These are phyloP conservation scores for Pasiphila rectangulata DNA, from an alignment of 2,888 invertebrate genomes.

Conservation along the genomic window DNA sequence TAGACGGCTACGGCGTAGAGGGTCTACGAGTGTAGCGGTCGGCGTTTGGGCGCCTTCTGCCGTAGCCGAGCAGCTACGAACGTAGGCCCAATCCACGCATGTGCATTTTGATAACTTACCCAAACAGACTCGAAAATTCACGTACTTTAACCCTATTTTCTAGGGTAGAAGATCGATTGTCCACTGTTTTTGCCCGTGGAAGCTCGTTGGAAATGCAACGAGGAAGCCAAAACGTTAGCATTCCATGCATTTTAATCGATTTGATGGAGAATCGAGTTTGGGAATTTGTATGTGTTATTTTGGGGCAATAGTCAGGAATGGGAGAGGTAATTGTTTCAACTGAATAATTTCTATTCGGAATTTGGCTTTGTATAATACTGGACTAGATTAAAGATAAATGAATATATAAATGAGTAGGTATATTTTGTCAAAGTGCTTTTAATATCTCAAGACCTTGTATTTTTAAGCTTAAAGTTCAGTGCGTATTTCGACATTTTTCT, in stretches of 20 bases:
- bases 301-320: constrained; percentile 8
- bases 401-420: neutral
- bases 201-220: constrained; percentile 60
- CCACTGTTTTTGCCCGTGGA: constrained; percentile 38
- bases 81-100: constrained; percentile 67
- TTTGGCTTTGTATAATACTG: too few species aligned
- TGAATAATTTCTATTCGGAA: neutral
- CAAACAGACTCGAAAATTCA: constrained; percentile 13
- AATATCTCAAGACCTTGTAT: too few species aligned
- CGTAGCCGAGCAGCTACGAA: constrained; percentile 40
- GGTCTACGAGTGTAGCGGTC: constrained; percentile 56
- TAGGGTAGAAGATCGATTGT: constrained; percentile 35
- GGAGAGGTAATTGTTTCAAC: neutral
- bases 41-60: constrained; percentile 73
- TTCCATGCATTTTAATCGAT: constrained; percentile 59
- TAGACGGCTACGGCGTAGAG: constrained; percentile 49
- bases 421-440: too few species aligned
- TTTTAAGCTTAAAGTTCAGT: too few species aligned
- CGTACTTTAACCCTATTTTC: constrained; percentile 32
- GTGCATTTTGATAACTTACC: constrained; percentile 57
- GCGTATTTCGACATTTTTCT: too few species aligned
- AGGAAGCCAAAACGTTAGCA: constrained; percentile 52
- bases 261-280: constrained; percentile 22
- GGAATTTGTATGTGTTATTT: constrained; percentile 8
- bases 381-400: too few species aligned